A percentile compares a stretch with the other conserved stretches of the same genome.
phyloP scores from a whole-genome alignment of 1,140 invertebrate genomes.

The Pseudomyrmex concolor region DNA sequence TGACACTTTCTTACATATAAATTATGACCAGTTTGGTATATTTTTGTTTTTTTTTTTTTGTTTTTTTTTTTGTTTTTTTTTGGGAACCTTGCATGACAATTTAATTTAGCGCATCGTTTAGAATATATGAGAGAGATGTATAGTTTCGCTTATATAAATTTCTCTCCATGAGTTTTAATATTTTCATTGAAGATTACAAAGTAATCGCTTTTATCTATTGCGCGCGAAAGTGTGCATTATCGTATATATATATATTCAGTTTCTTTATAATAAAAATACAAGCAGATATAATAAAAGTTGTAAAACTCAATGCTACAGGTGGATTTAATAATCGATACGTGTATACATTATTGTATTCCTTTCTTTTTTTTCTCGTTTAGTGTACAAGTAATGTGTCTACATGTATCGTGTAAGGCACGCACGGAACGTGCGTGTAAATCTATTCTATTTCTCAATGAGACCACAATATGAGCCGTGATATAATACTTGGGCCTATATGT shows the following conservation, averaged over 20 bases:
- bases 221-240: slow-evolving; percentile 62
- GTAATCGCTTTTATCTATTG: slow-evolving; percentile 64
- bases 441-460: slow-evolving; percentile 77
- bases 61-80: background rate
- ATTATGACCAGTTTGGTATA: slow-evolving; percentile 70
- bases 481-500: slow-evolving; percentile 84
- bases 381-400: slow-evolving; percentile 79
- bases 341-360: slow-evolving; percentile 80
- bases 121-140: slow-evolving; percentile 23
- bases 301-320: slow-evolving; percentile 83
- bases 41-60: background rate
- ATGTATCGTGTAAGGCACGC: slow-evolving; percentile 75
- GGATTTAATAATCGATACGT: slow-evolving; percentile 80
- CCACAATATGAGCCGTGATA: slow-evolving; percentile 82
- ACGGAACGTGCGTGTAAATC: slow-evolving; percentile 69
- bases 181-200: slow-evolving; percentile 74
- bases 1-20: slow-evolving; percentile 77
- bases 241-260: slow-evolving; percentile 47
- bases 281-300: slow-evolving; percentile 80
- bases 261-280: slow-evolving; percentile 78
- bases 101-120: slow-evolving; percentile 39
- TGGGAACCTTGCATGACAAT: slow-evolving; percentile 68
- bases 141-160: slow-evolving; percentile 60
- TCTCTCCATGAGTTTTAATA: slow-evolving; percentile 72
- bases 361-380: slow-evolving; percentile 68